Evolutionary conservation across 2,888 invertebrate species (phyloP).

Genomic region (Lasioglossum malachurum): DNA sequence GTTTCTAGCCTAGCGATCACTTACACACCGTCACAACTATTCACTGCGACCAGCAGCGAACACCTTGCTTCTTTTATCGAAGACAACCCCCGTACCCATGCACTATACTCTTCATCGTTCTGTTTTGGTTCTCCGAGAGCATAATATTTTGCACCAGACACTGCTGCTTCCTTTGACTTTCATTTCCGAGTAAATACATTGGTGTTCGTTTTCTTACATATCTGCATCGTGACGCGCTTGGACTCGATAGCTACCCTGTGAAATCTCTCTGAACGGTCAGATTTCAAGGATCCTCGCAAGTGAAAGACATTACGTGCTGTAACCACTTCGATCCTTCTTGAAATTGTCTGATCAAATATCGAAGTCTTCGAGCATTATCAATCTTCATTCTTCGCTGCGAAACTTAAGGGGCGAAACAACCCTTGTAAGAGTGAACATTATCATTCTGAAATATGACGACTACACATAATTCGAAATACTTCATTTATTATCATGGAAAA

Average conservation of each 20-base stretch:
- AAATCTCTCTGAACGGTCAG: constrained; percentile 43
- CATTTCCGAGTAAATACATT: constrained; percentile 44
- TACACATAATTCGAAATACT: not conserved
- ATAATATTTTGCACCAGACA: constrained; percentile 63
- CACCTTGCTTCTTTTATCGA: constrained; percentile 39
- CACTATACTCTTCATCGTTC: constrained; percentile 44
- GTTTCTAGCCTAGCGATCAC: constrained; percentile 37
- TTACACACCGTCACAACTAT: constrained; percentile 22
- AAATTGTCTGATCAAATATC: not conserved
- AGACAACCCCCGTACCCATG: constrained; percentile 30
- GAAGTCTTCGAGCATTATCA: not conserved
- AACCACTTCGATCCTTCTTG: not conserved
- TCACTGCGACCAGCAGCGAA: constrained; percentile 43
- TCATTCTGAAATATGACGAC: not conserved
- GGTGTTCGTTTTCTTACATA: constrained; percentile 63
- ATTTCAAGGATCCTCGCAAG: not conserved
- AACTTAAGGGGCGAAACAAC: not conserved
- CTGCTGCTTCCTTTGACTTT: constrained; percentile 69
- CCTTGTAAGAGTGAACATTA: not conserved
- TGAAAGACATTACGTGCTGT: not conserved
- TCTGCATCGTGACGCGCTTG: constrained; percentile 69
- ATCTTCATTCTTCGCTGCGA: not conserved
- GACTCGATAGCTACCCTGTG: constrained; percentile 45
- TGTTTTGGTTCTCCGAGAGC: constrained; percentile 51
- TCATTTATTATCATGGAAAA: not conserved